Evolutionary conservation across 2,113 vertebrate species (phyloP).

Genomic region (Gobiocypris rarus): DNA sequence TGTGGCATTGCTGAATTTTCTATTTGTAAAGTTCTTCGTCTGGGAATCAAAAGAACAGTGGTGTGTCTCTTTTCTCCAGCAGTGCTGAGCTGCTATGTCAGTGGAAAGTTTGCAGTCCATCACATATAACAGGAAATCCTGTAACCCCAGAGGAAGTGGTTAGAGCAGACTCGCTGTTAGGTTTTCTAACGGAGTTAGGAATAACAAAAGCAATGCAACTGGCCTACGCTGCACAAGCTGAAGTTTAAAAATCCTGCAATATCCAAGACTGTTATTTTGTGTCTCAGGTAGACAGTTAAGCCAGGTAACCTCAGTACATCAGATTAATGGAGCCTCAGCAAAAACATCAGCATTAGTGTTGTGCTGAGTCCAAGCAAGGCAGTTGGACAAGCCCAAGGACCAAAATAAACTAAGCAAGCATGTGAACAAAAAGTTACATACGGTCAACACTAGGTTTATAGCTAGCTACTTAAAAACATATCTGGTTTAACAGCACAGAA

Average conservation of each 20-base stretch:
- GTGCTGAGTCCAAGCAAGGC: background rate
- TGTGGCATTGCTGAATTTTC: slow-evolving; percentile 31
- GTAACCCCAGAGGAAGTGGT: slow-evolving; percentile 55
- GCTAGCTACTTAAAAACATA: background rate
- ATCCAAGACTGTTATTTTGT: slow-evolving; percentile 10
- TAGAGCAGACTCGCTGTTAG: slow-evolving; percentile 32
- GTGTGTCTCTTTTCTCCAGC: slow-evolving; percentile 38
- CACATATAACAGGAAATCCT: slow-evolving; percentile 55
- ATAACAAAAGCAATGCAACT: slow-evolving; percentile 1
- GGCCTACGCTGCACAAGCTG: background rate
- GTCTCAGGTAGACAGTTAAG: background rate
- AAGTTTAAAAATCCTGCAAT: background rate
- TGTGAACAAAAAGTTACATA: background rate
- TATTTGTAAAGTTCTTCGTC: slow-evolving; percentile 16
- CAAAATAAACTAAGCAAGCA: background rate
- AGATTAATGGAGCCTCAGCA: slow-evolving; percentile 20
- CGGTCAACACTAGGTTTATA: background rate
- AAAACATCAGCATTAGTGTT: background rate
- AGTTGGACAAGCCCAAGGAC: background rate
- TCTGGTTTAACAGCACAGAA: background rate
- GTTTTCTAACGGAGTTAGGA: slow-evolving; percentile 32
- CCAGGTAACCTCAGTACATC: background rate
- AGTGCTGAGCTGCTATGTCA: slow-evolving; percentile 42
- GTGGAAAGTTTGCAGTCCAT: slow-evolving; percentile 57
- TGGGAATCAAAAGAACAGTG: slow-evolving; percentile 26